These are phyloP conservation scores for Trichacis sp. DNA, from an alignment of 2,888 invertebrate genomes.

Conservation along the genomic window DNA sequence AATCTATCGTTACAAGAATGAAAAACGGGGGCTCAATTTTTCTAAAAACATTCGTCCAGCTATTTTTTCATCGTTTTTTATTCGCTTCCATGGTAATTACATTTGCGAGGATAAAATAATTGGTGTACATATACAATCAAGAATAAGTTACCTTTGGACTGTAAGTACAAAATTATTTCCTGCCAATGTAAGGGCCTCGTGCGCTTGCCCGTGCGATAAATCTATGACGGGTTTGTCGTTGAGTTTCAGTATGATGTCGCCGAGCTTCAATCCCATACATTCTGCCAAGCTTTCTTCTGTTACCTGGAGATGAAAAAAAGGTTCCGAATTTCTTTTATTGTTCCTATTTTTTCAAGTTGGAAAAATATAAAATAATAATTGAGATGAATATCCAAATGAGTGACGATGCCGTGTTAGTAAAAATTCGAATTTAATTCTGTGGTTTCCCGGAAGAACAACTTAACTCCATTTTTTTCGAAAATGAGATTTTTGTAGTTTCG, in stretches of 20 bases:
- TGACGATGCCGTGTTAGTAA: too few relatives aligned
- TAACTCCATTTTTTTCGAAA: too few relatives aligned
- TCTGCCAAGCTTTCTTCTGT: conserved; percentile 85
- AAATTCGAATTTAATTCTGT: too few relatives aligned
- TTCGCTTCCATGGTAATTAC: background rate
- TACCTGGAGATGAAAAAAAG: conserved; percentile 73
- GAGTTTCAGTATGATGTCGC: conserved; percentile 86
- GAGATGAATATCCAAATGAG: too few relatives aligned
- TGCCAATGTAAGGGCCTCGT: conserved; percentile 78
- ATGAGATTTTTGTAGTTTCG: too few relatives aligned
- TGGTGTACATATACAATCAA: conserved; percentile 2
- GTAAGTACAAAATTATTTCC: conserved; percentile 80
- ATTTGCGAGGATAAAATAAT: background rate
- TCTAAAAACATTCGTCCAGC: background rate
- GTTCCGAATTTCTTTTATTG: too few relatives aligned
- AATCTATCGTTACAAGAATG: background rate
- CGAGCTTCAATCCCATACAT: conserved; percentile 82
- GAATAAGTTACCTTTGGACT: conserved; percentile 75
- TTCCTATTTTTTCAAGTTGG: too few relatives aligned
- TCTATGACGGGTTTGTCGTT: conserved; percentile 77
- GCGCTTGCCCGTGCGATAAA: conserved; percentile 83
- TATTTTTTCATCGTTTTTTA: background rate
- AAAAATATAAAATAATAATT: too few relatives aligned
- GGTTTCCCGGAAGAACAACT: too few relatives aligned
- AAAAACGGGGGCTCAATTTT: conserved; percentile 1